phyloP scores from a whole-genome alignment of 2,797 vertebrate genomes.

The Nyctibius grandis region DNA sequence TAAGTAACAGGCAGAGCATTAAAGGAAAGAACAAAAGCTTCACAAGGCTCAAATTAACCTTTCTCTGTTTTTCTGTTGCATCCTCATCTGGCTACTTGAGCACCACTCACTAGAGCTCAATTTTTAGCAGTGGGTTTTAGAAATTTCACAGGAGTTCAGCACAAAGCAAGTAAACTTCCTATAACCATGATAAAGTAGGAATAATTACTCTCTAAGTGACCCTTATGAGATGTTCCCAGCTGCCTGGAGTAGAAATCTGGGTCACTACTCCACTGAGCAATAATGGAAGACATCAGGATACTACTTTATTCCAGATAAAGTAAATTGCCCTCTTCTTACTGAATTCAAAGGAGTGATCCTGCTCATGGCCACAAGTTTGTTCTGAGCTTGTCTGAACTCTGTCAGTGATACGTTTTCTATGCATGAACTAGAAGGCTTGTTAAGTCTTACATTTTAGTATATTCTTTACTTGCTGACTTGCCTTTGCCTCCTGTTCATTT shows the following conservation, averaged over 20 bases:
- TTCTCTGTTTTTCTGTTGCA: background rate
- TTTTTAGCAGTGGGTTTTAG: background rate
- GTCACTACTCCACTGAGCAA: background rate
- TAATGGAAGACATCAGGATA: background rate
- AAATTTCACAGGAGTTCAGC: background rate
- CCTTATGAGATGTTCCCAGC: background rate
- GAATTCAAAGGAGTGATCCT: background rate
- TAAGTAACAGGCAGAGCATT: background rate
- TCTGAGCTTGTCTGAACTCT: background rate
- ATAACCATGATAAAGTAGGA: background rate
- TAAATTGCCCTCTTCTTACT: background rate
- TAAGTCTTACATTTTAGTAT: background rate
- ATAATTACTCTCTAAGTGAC: constrained; percentile 24
- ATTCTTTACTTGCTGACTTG: background rate
- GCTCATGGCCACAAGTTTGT: background rate
- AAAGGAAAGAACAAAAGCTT: background rate
- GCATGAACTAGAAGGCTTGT: background rate
- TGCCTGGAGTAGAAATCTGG: background rate
- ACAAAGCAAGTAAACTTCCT: constrained; percentile 3
- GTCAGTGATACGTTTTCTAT: background rate
- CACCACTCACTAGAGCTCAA: background rate
- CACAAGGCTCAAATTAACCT: background rate
- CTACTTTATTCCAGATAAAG: background rate
- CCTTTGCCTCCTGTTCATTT: background rate
- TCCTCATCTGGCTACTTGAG: background rate